These are phyloP conservation scores for Sinocyclocheilus rhinocerous DNA, from an alignment of 2,113 vertebrate species.

Conservation along the genomic window DNA sequence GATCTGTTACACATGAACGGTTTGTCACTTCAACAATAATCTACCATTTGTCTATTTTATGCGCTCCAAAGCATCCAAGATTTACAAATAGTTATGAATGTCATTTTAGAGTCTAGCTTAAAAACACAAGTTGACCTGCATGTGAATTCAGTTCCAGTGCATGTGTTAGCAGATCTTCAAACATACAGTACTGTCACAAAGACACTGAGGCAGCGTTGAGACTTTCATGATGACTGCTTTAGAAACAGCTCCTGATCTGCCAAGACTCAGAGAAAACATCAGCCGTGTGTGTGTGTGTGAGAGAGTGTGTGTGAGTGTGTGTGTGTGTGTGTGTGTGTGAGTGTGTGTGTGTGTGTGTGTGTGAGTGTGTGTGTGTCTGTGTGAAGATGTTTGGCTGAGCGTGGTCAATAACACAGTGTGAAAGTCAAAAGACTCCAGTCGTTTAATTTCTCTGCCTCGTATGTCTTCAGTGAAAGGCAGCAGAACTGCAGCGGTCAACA, in stretches of 20 bases:
- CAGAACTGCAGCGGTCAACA: background rate
- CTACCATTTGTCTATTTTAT: no score
- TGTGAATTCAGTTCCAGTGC: no score
- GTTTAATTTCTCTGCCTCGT: background rate
- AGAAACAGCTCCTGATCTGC: background rate
- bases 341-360: background rate
- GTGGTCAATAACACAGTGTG: background rate
- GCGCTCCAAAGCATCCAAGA: no score
- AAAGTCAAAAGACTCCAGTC: background rate
- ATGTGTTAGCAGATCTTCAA: no score
- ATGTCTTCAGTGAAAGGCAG: background rate
- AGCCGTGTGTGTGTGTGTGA: background rate
- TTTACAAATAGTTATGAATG: no score
- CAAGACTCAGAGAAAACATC: background rate
- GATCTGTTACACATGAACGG: no score
- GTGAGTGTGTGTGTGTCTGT: background rate
- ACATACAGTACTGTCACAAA: no score
- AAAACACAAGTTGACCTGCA: no score
- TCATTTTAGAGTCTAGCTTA: no score
- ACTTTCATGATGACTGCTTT: background rate
- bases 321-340: background rate
- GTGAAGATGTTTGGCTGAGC: background rate
- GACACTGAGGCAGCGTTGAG: no score
- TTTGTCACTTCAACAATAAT: no score
- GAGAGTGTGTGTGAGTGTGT: background rate